Evolutionary conservation across 2,113 vertebrate genomes (phyloP).

Genomic region (Oreochromis niloticus): DNA sequence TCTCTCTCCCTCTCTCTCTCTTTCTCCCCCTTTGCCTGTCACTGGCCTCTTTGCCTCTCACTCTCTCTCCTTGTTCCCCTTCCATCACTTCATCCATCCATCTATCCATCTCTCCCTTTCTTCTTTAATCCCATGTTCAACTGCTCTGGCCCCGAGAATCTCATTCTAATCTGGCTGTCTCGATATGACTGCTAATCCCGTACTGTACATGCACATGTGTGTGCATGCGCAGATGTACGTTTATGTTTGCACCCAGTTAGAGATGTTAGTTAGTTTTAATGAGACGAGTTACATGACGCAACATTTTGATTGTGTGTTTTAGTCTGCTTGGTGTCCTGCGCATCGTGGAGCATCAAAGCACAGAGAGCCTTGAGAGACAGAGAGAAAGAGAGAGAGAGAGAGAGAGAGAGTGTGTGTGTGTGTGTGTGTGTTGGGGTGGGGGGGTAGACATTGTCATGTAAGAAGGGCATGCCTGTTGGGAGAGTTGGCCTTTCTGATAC

Average conservation of each 20-base stretch:
- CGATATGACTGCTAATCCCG: constrained; percentile 55
- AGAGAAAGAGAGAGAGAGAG: background rate
- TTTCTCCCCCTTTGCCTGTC: background rate
- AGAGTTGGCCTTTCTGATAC: background rate
- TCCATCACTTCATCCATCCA: constrained; percentile 34
- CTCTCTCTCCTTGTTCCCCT: constrained; percentile 20
- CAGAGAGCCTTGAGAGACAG: background rate
- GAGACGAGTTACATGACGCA: constrained; percentile 11
- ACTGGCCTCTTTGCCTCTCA: constrained; percentile 1
- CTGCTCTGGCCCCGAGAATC: constrained; percentile 37
- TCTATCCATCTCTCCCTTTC: constrained; percentile 19
- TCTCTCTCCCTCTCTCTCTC: background rate
- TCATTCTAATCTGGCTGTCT: constrained; percentile 60
- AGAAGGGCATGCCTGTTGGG: constrained; percentile 17
- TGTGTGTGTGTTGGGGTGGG: background rate
- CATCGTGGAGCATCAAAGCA: background rate
- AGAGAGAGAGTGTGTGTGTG: background rate
- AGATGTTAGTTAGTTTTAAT: background rate
- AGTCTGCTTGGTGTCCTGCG: background rate
- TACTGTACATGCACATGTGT: background rate
- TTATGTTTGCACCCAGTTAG: constrained; percentile 16
- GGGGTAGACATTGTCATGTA: background rate
- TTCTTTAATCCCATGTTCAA: constrained; percentile 64
- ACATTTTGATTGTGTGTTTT: constrained; percentile 28
- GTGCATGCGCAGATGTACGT: background rate